Evolutionary conservation across 2,888 invertebrate genomes (phyloP).

Genomic region (Hyposoter dolosus): DNA sequence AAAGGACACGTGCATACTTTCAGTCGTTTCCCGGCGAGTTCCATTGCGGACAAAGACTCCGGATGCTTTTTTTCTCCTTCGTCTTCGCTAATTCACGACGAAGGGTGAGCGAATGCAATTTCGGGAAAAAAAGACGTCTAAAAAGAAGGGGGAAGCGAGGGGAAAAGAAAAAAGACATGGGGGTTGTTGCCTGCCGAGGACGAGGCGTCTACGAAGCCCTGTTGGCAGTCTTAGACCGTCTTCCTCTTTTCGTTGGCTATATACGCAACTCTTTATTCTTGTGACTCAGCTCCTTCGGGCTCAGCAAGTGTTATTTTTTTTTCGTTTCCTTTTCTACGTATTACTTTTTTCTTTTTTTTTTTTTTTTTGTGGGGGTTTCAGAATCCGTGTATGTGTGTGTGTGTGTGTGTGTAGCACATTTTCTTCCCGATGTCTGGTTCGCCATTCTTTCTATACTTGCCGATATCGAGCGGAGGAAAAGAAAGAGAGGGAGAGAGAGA

Average conservation of each 20-base stretch:
- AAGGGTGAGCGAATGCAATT: slow-evolving; percentile 26
- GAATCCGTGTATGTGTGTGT: background rate
- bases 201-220: slow-evolving; percentile 18
- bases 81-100: slow-evolving; percentile 39
- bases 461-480: slow-evolving; percentile 45
- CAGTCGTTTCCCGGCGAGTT: slow-evolving; percentile 70
- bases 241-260: slow-evolving; percentile 55
- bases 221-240: slow-evolving; percentile 67
- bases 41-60: slow-evolving; percentile 74
- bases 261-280: slow-evolving; percentile 55
- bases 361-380: background rate
- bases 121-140: background rate
- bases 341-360: slow-evolving; percentile 3
- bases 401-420: slow-evolving; percentile 12
- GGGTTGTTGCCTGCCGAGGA: slow-evolving; percentile 46
- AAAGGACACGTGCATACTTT: slow-evolving; percentile 11
- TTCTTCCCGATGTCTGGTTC: slow-evolving; percentile 39
- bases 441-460: slow-evolving; percentile 56
- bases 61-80: slow-evolving; percentile 47
- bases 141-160: background rate
- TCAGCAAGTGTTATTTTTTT: slow-evolving; percentile 56
- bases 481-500: slow-evolving; percentile 24
- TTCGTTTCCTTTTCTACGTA: slow-evolving; percentile 28
- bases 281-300: slow-evolving; percentile 33
- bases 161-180: background rate